These are phyloP conservation scores for Acipenser oxyrinchus DNA, from an alignment of 2,797 vertebrate genomes.

Conservation along the genomic window DNA sequence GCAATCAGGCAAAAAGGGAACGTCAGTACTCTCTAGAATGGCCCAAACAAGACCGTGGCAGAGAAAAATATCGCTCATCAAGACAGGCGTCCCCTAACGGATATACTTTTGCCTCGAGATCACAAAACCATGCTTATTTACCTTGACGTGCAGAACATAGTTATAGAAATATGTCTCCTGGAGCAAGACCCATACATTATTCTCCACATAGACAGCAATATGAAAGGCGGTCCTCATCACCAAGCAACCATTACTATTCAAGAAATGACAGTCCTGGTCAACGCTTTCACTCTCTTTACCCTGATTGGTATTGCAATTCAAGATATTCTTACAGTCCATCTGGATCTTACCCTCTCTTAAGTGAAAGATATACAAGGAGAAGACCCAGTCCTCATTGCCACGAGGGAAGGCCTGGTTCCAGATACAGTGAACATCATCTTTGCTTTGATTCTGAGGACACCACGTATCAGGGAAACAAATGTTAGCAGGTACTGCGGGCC, in stretches of 20 bases:
- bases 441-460: background rate
- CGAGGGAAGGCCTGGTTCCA: background rate
- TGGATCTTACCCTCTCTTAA: no score
- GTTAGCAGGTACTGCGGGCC: constrained; percentile 12
- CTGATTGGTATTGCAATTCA: background rate
- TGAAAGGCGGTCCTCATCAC: background rate
- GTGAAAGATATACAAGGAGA: no score
- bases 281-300: background rate
- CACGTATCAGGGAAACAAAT: background rate
- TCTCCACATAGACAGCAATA: background rate
- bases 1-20: no score
- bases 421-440: background rate
- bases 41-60: background rate
- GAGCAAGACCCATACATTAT: no score
- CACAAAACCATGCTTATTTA: no score
- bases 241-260: background rate
- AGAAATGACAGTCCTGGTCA: background rate
- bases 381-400: no score
- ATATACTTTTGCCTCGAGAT: background rate
- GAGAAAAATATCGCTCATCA: background rate
- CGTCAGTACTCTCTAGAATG: background rate
- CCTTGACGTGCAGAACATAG: no score
- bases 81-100: constrained; percentile 1
- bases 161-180: no score
- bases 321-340: no score